A percentile compares a stretch with the other conserved stretches of the same genome.
phyloP scores from a whole-genome alignment of 2,888 invertebrate species.

The Listrodromus nycthemerus region DNA sequence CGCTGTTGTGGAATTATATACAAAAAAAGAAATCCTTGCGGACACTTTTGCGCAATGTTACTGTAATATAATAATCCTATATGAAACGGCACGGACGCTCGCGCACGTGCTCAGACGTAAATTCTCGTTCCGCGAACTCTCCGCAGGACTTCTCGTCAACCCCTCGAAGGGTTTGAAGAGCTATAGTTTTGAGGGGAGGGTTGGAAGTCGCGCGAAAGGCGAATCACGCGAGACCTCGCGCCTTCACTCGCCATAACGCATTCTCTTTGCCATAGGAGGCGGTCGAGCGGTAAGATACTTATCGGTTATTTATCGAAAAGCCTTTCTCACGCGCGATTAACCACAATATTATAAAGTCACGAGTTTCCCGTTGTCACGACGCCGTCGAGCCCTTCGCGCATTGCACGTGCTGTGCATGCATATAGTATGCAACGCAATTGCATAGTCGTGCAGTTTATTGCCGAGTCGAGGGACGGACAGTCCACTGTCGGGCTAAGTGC shows the following conservation, averaged over 20 bases:
- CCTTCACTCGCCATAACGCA: constrained; percentile 43
- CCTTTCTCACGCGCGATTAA: constrained; percentile 59
- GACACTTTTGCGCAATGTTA: constrained; percentile 26
- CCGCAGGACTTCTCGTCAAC: not conserved
- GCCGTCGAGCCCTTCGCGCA: not conserved
- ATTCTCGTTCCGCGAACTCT: not conserved
- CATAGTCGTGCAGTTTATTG: constrained; percentile 56
- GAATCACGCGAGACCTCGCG: constrained; percentile 57
- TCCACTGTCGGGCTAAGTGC: constrained; percentile 13
- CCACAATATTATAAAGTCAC: constrained; percentile 51
- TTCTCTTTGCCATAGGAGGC: not conserved
- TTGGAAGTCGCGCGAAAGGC: constrained; percentile 48
- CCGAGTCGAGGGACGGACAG: constrained; percentile 29
- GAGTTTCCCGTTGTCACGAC: constrained; percentile 39
- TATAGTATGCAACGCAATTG: constrained; percentile 28
- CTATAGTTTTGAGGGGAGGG: constrained; percentile 33
- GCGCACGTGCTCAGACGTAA: not conserved
- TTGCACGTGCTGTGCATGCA: not conserved
- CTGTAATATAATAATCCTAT: not conserved
- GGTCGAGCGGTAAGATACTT: constrained; percentile 39
- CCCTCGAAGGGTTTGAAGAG: not conserved
- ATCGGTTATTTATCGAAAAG: constrained; percentile 62
- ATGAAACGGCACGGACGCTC: constrained; percentile 32
- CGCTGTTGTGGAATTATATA: constrained; percentile 22
- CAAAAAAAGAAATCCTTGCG: constrained; percentile 22